These are phyloP conservation scores for Forbesichthys agassizii DNA, from an alignment of 2,113 vertebrate species.

Conservation along the genomic window DNA sequence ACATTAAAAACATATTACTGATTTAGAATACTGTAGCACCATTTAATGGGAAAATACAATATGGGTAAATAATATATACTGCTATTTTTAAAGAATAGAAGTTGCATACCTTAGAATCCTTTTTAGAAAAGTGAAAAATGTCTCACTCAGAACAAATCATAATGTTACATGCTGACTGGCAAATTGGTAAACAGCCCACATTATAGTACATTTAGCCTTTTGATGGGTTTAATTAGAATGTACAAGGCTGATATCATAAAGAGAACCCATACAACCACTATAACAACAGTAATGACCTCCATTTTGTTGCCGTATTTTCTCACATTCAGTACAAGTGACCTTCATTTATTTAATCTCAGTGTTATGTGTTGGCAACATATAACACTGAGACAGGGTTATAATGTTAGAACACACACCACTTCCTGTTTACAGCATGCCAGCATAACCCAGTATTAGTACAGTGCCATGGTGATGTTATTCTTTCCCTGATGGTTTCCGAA, in stretches of 20 bases:
- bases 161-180: neutral
- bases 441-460: too few relatives aligned
- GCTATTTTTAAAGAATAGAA: conserved; percentile 56
- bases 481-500: neutral
- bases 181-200: neutral
- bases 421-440: too few relatives aligned
- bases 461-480: neutral
- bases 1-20: conserved; percentile 60
- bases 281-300: too few relatives aligned
- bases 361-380: too few relatives aligned
- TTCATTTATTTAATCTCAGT: too few relatives aligned
- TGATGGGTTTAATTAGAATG: too few relatives aligned
- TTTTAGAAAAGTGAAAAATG: conserved; percentile 20
- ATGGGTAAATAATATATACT: conserved; percentile 21
- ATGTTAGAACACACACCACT: too few relatives aligned
- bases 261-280: too few relatives aligned
- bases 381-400: too few relatives aligned
- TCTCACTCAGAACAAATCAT: conserved; percentile 10
- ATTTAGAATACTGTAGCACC: conserved; percentile 69
- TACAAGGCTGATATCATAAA: too few relatives aligned
- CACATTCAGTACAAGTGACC: too few relatives aligned
- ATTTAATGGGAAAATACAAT: conserved; percentile 32
- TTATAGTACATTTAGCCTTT: neutral
- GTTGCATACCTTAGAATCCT: conserved; percentile 50
- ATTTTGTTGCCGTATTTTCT: too few relatives aligned